Conservation (phyloP, 2,888 invertebrate genomes). For the Eilema caniola region DNA sequence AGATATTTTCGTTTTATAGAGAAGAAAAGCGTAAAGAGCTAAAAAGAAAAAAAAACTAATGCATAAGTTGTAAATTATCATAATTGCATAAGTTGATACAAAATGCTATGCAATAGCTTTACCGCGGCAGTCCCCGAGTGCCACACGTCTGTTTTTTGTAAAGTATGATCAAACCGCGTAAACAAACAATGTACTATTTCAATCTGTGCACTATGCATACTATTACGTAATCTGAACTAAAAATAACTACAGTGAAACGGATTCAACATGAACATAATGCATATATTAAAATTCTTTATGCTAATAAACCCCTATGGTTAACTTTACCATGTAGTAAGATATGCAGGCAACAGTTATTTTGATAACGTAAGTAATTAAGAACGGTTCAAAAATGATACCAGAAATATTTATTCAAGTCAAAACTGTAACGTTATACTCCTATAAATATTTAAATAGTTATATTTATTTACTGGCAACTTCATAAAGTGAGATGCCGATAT, state of each 20-base stretch:
- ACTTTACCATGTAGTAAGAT: slow-evolving; percentile 2
- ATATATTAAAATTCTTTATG: slow-evolving; percentile 13
- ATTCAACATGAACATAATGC: not conserved
- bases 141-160: too few species aligned
- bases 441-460: slow-evolving; percentile 6
- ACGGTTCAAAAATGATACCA: slow-evolving; percentile 9
- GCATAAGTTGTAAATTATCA: too few species aligned
- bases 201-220: not conserved
- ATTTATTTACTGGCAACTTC: not conserved
- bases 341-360: slow-evolving; percentile 12
- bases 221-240: slow-evolving; percentile 1
- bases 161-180: not conserved
- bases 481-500: not conserved
- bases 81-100: too few species aligned
- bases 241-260: slow-evolving; percentile 11
- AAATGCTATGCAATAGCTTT: too few species aligned
- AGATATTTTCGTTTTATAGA: too few species aligned
- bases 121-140: too few species aligned
- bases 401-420: not conserved
- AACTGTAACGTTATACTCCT: not conserved
- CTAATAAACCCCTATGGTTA: slow-evolving; percentile 12
- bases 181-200: not conserved
- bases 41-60: too few species aligned
- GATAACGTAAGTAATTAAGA: slow-evolving; percentile 6
- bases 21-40: too few species aligned